Evolutionary conservation across 2,113 vertebrate species (phyloP), one percentile per base, ranked within the genome.

Genomic region (Burhinus bistriatus): DNA sequence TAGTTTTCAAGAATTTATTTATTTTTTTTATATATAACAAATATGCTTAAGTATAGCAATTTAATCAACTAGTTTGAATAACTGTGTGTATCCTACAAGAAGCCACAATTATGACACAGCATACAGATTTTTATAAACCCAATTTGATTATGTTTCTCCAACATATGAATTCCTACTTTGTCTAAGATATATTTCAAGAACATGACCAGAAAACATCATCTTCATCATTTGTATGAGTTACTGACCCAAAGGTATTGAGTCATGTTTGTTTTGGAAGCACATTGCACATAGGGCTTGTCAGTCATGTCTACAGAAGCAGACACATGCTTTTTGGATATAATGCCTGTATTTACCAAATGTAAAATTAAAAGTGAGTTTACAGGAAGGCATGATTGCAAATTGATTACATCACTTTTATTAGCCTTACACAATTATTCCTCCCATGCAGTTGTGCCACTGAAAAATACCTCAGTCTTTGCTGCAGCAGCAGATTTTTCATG

Each of bases 201-300:
- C 42, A 18, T 84, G 64, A 92, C 62, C 70, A 87, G 58, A 62
- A 94, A 61, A 2, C 36, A 54, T 83, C 12, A 64, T 79, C 61
- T 65, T 82, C 69, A 57, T 75, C 16, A 0, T 89, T 94, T 70
- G 59, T 86, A 32, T 80, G 70, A 94, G 47, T 91, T 93, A 82
- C 0, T 0, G 0, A 89, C 96, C 95, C 87, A 83, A 80, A 96
- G 84, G 95, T 94, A 87, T 90, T 97, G 87, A 96, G 91, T 96
- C 94, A 90, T 95, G 49, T 80, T 96, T 96, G 70, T 45, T 90
- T 95, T 95, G 87, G 93, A 97, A 90, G 78, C 38, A 61, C 38
- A 19, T 44, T 82, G 69, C 70, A 49, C 42, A 27, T 1, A 54
- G 62, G 68, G 32, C 66, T 95, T 91, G 87, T 97, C 86, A 87